Percentiles rank a stretch among this genome's conserved stretches.
phyloP scores from a whole-genome alignment of 2,888 invertebrate genomes.

The Orchestes rusci region DNA sequence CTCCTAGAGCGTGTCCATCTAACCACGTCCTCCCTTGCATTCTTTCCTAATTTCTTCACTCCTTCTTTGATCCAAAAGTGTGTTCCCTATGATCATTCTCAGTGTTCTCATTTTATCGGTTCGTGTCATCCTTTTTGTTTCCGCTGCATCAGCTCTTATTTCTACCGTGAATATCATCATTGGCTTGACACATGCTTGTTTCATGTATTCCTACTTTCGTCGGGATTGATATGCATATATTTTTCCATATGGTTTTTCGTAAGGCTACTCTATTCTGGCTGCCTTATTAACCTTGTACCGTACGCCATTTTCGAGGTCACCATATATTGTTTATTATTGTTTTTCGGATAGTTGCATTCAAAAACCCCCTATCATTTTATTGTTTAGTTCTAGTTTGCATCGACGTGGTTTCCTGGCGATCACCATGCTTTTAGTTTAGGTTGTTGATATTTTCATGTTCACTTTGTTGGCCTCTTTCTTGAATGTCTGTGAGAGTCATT shows the following conservation, averaged over 20 bases:
- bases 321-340: too few species aligned
- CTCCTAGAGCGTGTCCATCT: neutral
- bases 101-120: neutral
- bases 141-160: neutral
- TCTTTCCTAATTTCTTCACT: neutral
- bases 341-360: too few species aligned
- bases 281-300: too few species aligned
- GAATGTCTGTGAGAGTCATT: too few species aligned
- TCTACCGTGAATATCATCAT: neutral
- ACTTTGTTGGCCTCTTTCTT: too few species aligned
- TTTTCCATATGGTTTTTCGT: neutral
- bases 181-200: neutral
- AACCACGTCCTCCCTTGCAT: slow-evolving; percentile 2
- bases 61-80: slow-evolving; percentile 6
- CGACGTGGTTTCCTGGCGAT: too few species aligned
- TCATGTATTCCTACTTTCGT: neutral
- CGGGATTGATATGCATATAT: neutral
- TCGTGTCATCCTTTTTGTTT: neutral
- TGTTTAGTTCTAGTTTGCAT: too few species aligned
- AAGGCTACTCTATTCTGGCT: too few species aligned
- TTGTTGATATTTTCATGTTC: too few species aligned
- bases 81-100: slow-evolving; percentile 3
- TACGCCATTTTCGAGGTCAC: too few species aligned
- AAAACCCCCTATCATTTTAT: too few species aligned
- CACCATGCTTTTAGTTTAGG: too few species aligned